Evolutionary conservation across 2,797 vertebrate genomes (phyloP).

Genomic region (Rhynchonycteris naso): DNA sequence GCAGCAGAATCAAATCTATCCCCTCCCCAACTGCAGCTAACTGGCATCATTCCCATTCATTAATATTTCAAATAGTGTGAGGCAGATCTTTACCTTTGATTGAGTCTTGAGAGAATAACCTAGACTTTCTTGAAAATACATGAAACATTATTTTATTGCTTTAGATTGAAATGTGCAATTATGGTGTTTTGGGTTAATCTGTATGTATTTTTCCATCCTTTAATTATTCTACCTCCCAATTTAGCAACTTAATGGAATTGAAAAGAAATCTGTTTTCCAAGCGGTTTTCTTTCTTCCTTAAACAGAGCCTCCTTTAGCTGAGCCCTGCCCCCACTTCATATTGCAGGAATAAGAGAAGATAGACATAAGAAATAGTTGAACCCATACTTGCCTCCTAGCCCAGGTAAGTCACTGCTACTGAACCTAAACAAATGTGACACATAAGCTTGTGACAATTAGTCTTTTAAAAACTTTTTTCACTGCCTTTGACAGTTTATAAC

Average conservation of each 20-base stretch:
- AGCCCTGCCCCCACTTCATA: accelerated
- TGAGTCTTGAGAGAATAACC: not conserved
- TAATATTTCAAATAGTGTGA: not conserved
- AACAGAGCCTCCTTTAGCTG: not conserved
- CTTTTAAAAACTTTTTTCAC: not conserved
- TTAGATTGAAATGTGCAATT: not conserved
- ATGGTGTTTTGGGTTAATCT: not conserved
- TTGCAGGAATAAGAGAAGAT: not conserved
- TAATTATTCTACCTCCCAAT: not conserved
- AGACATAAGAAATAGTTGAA: not conserved
- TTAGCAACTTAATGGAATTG: not conserved
- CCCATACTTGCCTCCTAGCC: not conserved
- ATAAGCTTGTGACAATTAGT: not conserved
- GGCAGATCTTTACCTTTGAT: not conserved
- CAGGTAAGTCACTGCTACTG: not conserved
- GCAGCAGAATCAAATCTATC: not conserved
- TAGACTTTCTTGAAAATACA: not conserved
- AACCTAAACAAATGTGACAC: not conserved
- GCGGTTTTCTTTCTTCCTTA: not conserved
- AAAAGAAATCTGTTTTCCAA: slow-evolving; percentile 10
- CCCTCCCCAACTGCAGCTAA: not conserved
- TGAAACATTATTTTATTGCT: not conserved
- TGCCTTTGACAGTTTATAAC: slow-evolving; percentile 8
- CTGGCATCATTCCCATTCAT: not conserved
- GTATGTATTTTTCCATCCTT: not conserved